Evolutionary conservation across 2,113 vertebrate genomes (phyloP).

Genomic region (Panurus biarmicus): DNA sequence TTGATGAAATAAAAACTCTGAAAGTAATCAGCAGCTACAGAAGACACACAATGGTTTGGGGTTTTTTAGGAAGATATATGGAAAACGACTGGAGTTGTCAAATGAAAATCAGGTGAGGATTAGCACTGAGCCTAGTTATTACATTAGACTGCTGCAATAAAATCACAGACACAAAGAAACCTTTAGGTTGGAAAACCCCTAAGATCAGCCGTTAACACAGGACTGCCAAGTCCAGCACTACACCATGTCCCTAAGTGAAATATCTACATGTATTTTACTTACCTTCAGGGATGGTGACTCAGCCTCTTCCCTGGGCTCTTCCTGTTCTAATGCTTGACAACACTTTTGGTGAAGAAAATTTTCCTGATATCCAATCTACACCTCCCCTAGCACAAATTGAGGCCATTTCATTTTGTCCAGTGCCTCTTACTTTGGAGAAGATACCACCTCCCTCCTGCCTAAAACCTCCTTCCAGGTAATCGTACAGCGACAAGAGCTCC

Average conservation of each 20-base stretch:
- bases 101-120: background rate
- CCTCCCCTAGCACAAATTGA: background rate
- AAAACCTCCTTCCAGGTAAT: background rate
- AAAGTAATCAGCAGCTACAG: background rate
- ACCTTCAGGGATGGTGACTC: background rate
- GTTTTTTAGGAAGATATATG: background rate
- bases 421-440: rapidly evolving
- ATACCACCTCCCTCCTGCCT: background rate
- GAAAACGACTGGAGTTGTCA: background rate
- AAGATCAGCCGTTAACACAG: background rate
- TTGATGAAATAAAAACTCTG: background rate
- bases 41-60: background rate
- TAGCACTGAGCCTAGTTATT: background rate
- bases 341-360: background rate
- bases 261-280: background rate
- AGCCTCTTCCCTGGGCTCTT: background rate
- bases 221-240: background rate
- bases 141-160: background rate
- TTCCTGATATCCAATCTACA: background rate
- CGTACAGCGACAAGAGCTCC: background rate
- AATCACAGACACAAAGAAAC: background rate
- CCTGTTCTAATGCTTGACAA: background rate
- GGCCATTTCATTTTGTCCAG: background rate
- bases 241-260: background rate
- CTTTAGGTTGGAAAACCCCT: background rate